A percentile compares a stretch with the other conserved stretches of the same genome.
phyloP scores from a whole-genome alignment of 2,888 invertebrate genomes.

The Pseudoips prasinana region DNA sequence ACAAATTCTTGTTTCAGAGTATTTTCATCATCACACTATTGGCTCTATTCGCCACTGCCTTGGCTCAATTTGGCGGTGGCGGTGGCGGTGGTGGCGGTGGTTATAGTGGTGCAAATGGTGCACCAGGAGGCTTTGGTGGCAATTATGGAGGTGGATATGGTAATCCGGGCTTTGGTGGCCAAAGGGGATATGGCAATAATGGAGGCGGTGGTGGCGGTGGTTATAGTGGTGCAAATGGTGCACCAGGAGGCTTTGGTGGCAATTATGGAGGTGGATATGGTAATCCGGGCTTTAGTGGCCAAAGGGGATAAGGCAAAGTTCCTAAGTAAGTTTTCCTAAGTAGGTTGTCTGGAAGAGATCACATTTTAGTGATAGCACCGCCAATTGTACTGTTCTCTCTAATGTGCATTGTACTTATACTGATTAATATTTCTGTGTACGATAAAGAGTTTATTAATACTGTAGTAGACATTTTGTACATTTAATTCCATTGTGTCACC shows the following conservation, averaged over 20 bases:
- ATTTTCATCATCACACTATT: conserved; percentile 31
- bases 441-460: too few species aligned
- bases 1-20: conserved; percentile 30
- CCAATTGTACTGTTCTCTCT: too few species aligned
- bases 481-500: too few species aligned
- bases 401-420: too few species aligned
- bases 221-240: background rate
- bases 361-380: too few species aligned
- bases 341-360: too few species aligned
- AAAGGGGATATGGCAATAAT: conserved; percentile 6
- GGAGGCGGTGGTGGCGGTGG: conserved; percentile 2
- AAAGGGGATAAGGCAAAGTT: background rate
- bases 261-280: background rate
- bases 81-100: conserved; percentile 22
- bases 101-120: too few species aligned
- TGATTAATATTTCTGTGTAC: too few species aligned
- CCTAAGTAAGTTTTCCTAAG: too few species aligned
- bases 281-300: background rate
- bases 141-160: conserved; percentile 28
- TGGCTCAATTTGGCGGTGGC: conserved; percentile 29
- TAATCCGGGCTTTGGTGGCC: conserved; percentile 18
- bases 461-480: too few species aligned
- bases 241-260: background rate
- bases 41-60: conserved; percentile 29
- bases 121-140: too few species aligned